A percentile compares a stretch with the other conserved stretches of the same genome.
phyloP scores from a whole-genome alignment of 1,140 invertebrate species.

The Nomia melanderi region DNA sequence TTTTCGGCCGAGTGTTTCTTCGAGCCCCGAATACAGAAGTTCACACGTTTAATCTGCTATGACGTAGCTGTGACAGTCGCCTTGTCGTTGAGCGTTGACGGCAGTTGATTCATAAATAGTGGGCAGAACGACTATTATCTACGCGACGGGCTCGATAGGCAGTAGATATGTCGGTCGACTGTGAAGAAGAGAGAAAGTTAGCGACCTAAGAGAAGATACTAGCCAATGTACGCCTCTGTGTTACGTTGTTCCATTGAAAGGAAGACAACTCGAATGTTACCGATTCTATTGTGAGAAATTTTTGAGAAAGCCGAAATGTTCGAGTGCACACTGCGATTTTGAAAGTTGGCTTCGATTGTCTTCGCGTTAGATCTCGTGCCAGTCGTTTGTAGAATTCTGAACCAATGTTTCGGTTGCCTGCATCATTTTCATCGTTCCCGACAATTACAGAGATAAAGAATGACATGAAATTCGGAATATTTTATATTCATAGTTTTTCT shows the following conservation, averaged over 20 bases:
- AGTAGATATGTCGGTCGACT: constrained; percentile 65
- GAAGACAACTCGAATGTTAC: neutral
- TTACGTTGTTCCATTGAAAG: neutral
- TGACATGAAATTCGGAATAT: too few relatives aligned
- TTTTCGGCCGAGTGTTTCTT: neutral
- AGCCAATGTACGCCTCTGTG: neutral
- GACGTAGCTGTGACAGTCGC: constrained; percentile 39
- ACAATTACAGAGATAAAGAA: too few relatives aligned
- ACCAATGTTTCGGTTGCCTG: too few relatives aligned
- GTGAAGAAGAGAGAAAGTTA: constrained; percentile 76
- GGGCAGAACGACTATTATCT: constrained; percentile 60
- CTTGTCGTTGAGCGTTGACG: constrained; percentile 54
- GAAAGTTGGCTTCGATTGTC: constrained; percentile 22
- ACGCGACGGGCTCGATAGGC: constrained; percentile 53
- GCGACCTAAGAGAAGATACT: constrained; percentile 65
- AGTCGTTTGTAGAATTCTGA: too few relatives aligned
- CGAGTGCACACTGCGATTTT: constrained; percentile 3
- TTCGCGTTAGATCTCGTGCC: constrained; percentile 25
- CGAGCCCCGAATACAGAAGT: neutral
- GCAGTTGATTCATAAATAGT: constrained; percentile 64
- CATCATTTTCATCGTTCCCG: too few relatives aligned
- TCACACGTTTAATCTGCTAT: constrained; percentile 17
- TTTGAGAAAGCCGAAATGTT: neutral
- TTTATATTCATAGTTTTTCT: too few relatives aligned
- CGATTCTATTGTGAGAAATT: neutral